Evolutionary conservation across 2,888 invertebrate genomes (phyloP), one percentile per base, ranked within the genome.

Genomic region (Netelia melanura): DNA sequence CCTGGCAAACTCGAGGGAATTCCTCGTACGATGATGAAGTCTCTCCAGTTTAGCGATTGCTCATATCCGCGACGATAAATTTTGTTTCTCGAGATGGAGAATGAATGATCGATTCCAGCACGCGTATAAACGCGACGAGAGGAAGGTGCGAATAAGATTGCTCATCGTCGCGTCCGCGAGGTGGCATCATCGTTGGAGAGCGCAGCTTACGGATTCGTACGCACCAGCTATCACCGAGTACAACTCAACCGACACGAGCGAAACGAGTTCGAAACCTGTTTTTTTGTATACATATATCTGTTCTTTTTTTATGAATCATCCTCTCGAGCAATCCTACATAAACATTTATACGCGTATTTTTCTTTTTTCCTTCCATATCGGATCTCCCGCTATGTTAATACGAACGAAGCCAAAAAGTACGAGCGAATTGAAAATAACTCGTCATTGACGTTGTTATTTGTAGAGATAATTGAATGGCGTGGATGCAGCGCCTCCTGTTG

Each of bases 11-110:
- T 65, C 43, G 21, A 43, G n/a, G 9, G 43, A 6, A 56, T 65
- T 76, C 38, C 56, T 76, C 38, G 65, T 56, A 56, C n/a, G 30
- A 76, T 14, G 48, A 76, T 76, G 43, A 38, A 54, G 48, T n/a
- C 10, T 44, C 23, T 5, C 38, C 23, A 56, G 54, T 21, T 30
- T 48, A 44, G 30, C 30, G 30, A 30, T 76, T 65, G 56, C 65
- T 76, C 65, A 76, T 65, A 56, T 43, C 56, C 67, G 10, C 11
- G 48, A 48, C 48, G 48, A 48, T 48, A 48, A 48, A 48, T 48
- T 48, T 48, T 14, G 48, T 14, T 48, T 3, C 48, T 10, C 14
- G 48, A 9, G 21, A 58, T 17, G 58, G 21, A 3, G 21, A 65
- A 9, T 44, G 17, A 43, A 44, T n/a, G 43, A 65, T 64, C 25